These are phyloP conservation scores for Netelia virgata DNA, from an alignment of 2,888 invertebrate genomes.

Conservation along the genomic window DNA sequence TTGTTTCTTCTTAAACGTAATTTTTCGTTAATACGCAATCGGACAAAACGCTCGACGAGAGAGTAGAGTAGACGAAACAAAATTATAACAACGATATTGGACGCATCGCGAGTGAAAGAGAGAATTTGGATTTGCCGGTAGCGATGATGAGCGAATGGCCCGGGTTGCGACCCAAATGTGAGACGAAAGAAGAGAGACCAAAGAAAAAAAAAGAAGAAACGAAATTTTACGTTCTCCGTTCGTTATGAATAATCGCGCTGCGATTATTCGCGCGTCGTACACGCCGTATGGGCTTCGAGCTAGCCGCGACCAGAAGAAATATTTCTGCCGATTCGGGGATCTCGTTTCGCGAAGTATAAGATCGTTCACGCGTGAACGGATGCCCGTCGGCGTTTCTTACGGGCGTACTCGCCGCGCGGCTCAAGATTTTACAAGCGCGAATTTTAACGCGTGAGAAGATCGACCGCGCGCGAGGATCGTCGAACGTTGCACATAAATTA, in stretches of 20 bases:
- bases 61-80: too few relatives aligned
- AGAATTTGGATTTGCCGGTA: neutral
- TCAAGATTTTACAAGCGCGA: neutral
- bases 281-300: neutral
- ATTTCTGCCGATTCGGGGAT: neutral
- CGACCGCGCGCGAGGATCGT: neutral
- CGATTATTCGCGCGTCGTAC: neutral
- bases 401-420: neutral
- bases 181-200: neutral
- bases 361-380: constrained; percentile 29
- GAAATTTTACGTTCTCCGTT: neutral
- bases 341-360: constrained; percentile 6
- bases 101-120: constrained; percentile 4
- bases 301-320: neutral
- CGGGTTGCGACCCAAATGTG: neutral
- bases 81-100: too few relatives aligned
- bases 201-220: neutral
- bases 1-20: neutral
- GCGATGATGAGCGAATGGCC: constrained; percentile 3
- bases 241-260: constrained; percentile 11
- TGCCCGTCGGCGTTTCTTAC: constrained; percentile 30
- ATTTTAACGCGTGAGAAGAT: neutral
- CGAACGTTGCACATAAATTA: constrained; percentile 50
- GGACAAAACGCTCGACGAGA: neutral
- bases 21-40: neutral